These are phyloP conservation scores for Sycophila texana DNA, from an alignment of 2,888 invertebrate species.

Conservation along the genomic window DNA sequence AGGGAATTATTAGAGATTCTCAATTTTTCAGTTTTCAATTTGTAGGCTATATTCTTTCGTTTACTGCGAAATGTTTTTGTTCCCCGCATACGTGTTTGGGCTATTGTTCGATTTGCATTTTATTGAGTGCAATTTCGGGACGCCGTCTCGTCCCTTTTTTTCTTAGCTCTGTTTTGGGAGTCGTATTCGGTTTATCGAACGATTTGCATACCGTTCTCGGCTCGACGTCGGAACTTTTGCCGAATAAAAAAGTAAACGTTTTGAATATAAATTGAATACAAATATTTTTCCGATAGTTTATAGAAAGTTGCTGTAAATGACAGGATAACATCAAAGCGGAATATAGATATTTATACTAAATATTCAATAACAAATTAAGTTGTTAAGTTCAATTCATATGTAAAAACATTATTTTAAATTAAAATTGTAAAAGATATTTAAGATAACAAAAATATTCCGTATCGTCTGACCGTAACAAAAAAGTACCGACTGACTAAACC, in stretches of 20 bases:
- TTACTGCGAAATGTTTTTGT: not conserved
- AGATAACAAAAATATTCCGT: too few species aligned
- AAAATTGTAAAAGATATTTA: too few species aligned
- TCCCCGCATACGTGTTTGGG: constrained; percentile 2
- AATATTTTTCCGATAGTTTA: not conserved
- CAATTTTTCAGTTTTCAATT: constrained; percentile 20
- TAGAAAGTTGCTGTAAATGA: too few species aligned
- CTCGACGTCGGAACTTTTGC: not conserved
- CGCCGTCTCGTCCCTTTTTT: not conserved
- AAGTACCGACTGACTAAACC: too few species aligned
- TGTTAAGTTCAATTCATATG: too few species aligned
- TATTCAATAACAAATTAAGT: too few species aligned
- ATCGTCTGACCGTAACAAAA: too few species aligned
- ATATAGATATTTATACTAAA: too few species aligned
- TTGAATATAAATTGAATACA: constrained; percentile 22
- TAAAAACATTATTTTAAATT: too few species aligned
- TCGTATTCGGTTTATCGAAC: constrained; percentile 22
- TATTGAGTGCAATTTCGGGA: constrained; percentile 39
- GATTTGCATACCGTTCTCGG: constrained; percentile 2
- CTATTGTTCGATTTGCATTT: constrained; percentile 50
- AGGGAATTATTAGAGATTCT: too few species aligned
- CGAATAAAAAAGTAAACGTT: not conserved
- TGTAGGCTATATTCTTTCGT: constrained; percentile 12
- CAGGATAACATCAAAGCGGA: too few species aligned
- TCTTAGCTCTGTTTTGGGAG: not conserved